Percentiles rank a stretch among this genome's conserved stretches.
phyloP scores from a whole-genome alignment of 1,140 invertebrate genomes.

The Zaprionus tsacasi region DNA sequence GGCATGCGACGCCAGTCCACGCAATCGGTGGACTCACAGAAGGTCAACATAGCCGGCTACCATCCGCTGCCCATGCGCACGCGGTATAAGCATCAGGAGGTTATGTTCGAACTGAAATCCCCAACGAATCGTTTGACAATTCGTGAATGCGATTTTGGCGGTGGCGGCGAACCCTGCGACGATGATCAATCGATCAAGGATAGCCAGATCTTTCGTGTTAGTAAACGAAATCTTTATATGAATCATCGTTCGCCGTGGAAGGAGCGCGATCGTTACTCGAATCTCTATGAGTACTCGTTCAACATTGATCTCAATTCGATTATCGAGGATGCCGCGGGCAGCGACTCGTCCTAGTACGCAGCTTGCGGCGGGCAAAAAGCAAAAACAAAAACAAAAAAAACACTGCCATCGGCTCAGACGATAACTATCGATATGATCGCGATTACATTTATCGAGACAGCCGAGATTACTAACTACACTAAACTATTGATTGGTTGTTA shows the following conservation, averaged over 20 bases:
- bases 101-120: slow-evolving; percentile 81
- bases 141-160: slow-evolving; percentile 83
- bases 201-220: slow-evolving; percentile 84
- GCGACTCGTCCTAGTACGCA: slow-evolving; percentile 84
- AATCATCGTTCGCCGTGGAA: slow-evolving; percentile 83
- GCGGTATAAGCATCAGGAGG: slow-evolving; percentile 79
- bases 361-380: slow-evolving; percentile 39
- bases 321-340: slow-evolving; percentile 83
- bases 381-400: slow-evolving; percentile 20
- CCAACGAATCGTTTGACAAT: slow-evolving; percentile 83
- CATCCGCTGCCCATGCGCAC: slow-evolving; percentile 77
- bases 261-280: slow-evolving; percentile 83
- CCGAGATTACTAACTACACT: neutral
- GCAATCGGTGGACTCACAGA: slow-evolving; percentile 81
- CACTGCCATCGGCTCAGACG: slow-evolving; percentile 37
- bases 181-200: slow-evolving; percentile 84
- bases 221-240: slow-evolving; percentile 84
- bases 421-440: neutral
- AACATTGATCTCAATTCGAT: slow-evolving; percentile 84
- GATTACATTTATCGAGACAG: neutral
- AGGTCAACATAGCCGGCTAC: slow-evolving; percentile 76
- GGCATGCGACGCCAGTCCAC: slow-evolving; percentile 78
- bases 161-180: slow-evolving; percentile 83
- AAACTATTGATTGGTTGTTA: slow-evolving; percentile 27
- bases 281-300: slow-evolving; percentile 84